phyloP scores from a whole-genome alignment of 2,797 vertebrate species.

The Myripristis jacobus region DNA sequence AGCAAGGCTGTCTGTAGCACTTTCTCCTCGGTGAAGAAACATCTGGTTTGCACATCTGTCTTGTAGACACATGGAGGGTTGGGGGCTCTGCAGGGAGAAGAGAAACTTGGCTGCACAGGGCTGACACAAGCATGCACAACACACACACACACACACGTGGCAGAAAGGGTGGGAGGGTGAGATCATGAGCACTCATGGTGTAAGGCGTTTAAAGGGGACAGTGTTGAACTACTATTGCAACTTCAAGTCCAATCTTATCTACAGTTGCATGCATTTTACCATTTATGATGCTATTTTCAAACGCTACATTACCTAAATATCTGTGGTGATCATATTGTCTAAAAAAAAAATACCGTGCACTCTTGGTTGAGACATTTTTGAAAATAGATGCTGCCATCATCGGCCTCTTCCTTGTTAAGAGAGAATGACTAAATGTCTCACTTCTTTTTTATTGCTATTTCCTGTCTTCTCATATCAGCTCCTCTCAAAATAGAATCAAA shows the following conservation, averaged over 20 bases:
- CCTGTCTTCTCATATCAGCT: conserved; percentile 21
- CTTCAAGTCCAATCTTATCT: too few species aligned
- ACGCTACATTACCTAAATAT: too few species aligned
- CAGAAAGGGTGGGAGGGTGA: conserved; percentile 21
- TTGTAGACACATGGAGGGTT: conserved; percentile 55
- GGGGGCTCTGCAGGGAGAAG: conserved; percentile 50
- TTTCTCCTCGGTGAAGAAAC: conserved; percentile 54
- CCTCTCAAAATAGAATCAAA: conserved; percentile 50
- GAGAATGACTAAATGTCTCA: conserved; percentile 52
- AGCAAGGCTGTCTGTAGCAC: conserved; percentile 39
- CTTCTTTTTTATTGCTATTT: conserved; percentile 54
- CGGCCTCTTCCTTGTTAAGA: conserved; percentile 7
- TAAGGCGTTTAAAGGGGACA: conserved; percentile 1
- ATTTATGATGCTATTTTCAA: too few species aligned
- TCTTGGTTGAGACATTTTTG: conserved; percentile 1
- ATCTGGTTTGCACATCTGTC: conserved; percentile 80
- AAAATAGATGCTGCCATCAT: conserved; percentile 23
- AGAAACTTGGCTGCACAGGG: conserved; percentile 47
- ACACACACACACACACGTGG: conserved; percentile 44
- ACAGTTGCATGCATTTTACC: too few species aligned
- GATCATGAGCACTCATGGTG: background rate
- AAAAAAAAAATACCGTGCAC: background rate
- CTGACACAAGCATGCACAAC: background rate
- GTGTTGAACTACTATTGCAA: background rate
- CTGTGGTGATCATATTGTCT: background rate